These are phyloP conservation scores for Chrysemys picta DNA, from an alignment of 2,113 vertebrate species.

Conservation along the genomic window DNA sequence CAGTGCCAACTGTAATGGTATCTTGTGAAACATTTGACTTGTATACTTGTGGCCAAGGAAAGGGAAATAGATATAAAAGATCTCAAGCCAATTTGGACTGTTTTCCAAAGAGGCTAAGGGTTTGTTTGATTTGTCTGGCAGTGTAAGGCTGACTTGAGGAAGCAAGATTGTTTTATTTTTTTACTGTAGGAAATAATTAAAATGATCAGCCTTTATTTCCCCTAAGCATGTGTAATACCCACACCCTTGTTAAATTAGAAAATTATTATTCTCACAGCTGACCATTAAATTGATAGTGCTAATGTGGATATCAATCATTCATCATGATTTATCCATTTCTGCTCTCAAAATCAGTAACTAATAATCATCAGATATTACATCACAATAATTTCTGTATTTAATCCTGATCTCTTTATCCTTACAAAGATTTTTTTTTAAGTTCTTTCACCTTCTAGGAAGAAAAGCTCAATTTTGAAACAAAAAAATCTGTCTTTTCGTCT, in stretches of 20 bases:
- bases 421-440: neutral
- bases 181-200: neutral
- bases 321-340: neutral
- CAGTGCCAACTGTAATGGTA: slow-evolving; percentile 38
- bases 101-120: neutral
- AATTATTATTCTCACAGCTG: neutral
- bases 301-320: neutral
- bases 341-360: neutral
- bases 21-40: slow-evolving; percentile 46
- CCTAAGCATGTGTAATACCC: neutral
- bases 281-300: neutral
- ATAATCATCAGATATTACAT: neutral
- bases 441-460: neutral
- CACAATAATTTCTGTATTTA: neutral
- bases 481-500: neutral
- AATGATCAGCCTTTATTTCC: neutral
- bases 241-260: neutral
- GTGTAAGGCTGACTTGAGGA: neutral
- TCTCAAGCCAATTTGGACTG: neutral
- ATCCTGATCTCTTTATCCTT: neutral
- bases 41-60: neutral
- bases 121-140: neutral
- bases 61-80: neutral
- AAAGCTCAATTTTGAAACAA: too few relatives aligned
- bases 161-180: neutral